A percentile compares a stretch with the other conserved stretches of the same genome.
These are phyloP conservation scores for Mythimna pallens DNA, from an alignment of 2,888 invertebrate species.

Conservation along the genomic window DNA sequence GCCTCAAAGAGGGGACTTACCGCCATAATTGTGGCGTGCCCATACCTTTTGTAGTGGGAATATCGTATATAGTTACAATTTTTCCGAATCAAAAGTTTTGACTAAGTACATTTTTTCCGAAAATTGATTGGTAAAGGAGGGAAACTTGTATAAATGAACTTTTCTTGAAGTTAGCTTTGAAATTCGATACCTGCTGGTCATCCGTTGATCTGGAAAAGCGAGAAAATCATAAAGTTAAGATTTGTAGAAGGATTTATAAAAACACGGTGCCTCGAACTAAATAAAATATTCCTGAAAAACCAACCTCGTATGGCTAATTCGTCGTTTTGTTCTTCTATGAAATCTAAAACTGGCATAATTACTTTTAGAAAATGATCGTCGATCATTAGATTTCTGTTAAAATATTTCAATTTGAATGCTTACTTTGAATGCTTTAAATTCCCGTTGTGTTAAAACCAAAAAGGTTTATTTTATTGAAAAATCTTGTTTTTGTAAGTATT, in stretches of 20 bases:
- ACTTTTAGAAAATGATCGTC: slow-evolving; percentile 9
- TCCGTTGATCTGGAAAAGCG: not conserved
- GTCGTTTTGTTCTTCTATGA: not conserved
- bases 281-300: slow-evolving; percentile 12
- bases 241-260: not conserved
- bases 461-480: not conserved
- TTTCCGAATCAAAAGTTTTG: not conserved
- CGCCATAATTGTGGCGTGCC: too few species aligned
- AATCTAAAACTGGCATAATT: slow-evolving; percentile 15
- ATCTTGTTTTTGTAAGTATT: not conserved
- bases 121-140: not conserved
- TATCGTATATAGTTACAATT: not conserved
- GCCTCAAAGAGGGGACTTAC: too few species aligned
- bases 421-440: not conserved
- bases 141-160: not conserved
- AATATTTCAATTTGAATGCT: not conserved
- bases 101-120: not conserved
- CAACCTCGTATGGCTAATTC: slow-evolving; percentile 1
- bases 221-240: slow-evolving; percentile 4
- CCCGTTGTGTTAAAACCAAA: not conserved
- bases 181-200: not conserved
- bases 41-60: too few species aligned
- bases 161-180: slow-evolving; percentile 7
- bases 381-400: slow-evolving; percentile 8
- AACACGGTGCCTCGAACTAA: not conserved